Base-by-base conservation (phyloP, 1,140 invertebrate species). In the Drosophila parvula region DNA sequence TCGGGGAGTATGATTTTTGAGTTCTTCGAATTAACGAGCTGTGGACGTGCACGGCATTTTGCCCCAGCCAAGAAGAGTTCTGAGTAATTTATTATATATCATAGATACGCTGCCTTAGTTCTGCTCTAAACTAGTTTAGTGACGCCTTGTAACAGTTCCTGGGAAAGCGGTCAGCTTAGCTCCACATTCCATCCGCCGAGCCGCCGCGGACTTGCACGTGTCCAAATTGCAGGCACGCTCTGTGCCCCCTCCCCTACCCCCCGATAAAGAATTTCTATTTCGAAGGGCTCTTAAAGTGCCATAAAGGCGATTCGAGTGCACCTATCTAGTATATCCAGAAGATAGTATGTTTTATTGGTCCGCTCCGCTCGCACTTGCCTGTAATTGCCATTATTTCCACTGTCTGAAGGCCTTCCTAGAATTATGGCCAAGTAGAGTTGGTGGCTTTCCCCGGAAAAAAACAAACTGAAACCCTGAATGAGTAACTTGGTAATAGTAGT, bases 181-280 rank as follows among this genome's bases (percentile, higher is more conserved):
- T 56, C 67, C 28, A 67, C 81, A 73, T 55, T 61, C 47, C 59
- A 79, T 70, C 63, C 47, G 27, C 55, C 6, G 34, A 61, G 34
- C 56, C 70, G 28, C 43, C 70, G 28, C 43, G 59, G 53, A 73
- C 45, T 48, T 85, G 82, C 82, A 88, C 82, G 82, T 88, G 82
- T 82, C 79, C 56, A 79, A 82, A 85, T 85, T 88, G 83, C 81
- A 76, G 82, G 79, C 82, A 86, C 83, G 59, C 82, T 82, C 79
- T 61, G 36, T 50, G 11, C 45, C 43, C 40, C 34, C 36, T 14
- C 44, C 57, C 11, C 7, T 11, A 5, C 61, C 18, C n/a, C 14
- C 22, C 16, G 41, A 78, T 73, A 41, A 22, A 22, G 36, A 22
- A 40, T 43, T 40, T 44, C 41, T 32, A 57, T 77, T 69, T 67